phyloP scores from a whole-genome alignment of 2,888 invertebrate species.

The Agriopis aurantiaria region DNA sequence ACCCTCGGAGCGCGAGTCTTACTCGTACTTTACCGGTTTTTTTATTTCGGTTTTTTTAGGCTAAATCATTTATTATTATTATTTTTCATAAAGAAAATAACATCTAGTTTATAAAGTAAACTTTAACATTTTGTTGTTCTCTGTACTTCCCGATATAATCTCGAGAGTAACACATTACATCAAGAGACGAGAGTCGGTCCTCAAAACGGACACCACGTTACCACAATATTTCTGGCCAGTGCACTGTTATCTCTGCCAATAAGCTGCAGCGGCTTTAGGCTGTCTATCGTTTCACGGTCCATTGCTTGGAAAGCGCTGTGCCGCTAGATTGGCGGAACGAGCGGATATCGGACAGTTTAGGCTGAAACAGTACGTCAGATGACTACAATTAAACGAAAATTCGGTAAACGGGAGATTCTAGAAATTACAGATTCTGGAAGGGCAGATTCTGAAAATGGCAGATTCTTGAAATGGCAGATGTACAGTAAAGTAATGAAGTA shows the following conservation, averaged over 20 bases:
- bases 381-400: too few relatives aligned
- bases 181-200: slow-evolving; percentile 5
- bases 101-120: not conserved
- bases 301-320: slow-evolving; percentile 41
- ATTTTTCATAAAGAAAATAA: too few relatives aligned
- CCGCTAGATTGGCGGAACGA: slow-evolving; percentile 23
- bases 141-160: slow-evolving; percentile 13
- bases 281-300: slow-evolving; percentile 42
- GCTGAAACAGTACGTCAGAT: slow-evolving; percentile 3
- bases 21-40: too few relatives aligned
- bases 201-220: slow-evolving; percentile 22
- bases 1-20: too few relatives aligned
- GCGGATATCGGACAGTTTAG: not conserved
- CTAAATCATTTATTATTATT: too few relatives aligned
- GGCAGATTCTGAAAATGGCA: too few relatives aligned
- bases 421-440: too few relatives aligned
- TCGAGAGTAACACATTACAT: slow-evolving; percentile 9
- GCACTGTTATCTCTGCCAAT: slow-evolving; percentile 28
- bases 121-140: not conserved
- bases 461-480: too few relatives aligned
- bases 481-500: too few relatives aligned
- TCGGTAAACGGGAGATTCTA: too few relatives aligned
- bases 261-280: slow-evolving; percentile 40
- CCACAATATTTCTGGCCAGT: slow-evolving; percentile 30
- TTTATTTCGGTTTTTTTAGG: too few relatives aligned